Base-by-base conservation (phyloP, 2,888 invertebrate species). In the Nebria brevicollis region DNA sequence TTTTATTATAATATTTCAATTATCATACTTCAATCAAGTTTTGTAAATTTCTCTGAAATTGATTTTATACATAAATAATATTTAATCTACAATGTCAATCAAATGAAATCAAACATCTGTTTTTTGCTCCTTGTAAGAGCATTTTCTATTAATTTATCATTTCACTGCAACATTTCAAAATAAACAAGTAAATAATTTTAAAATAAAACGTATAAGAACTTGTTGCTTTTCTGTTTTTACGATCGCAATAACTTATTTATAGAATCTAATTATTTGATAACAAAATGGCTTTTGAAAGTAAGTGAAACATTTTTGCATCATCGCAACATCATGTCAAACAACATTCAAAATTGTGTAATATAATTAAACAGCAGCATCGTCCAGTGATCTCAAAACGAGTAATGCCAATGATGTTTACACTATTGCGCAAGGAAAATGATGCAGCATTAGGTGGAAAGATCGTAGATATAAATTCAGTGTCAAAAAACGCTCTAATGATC, bases 321-420 rank as follows among this genome's bases (percentile, higher is more conserved):
- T 70, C 70, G 25, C 15, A 20, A 25, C 15, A 3, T 66, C 34
- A 70, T 70, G 70, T 70, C 70, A 70, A 72, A 73, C 73, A 41
- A 73, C 72, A 78, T 78, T 72, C 78, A 64, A 78, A 72, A 78
- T 78, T 78, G 73, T 73, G 78, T 72, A 78, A 78, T 42, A 70
- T 70, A 70, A 70, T 25, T 70, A 11, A 34, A 70, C 70, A 54
- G 70, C 34, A 26, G n/a, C 15, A 1, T 25, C 70, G 25, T 70
- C 70, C 34, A 34, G 15, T 70, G 70, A 70, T 70, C 70, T 25
- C 20, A 70, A 70, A 70, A 70, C 70, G 25, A 70, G 25, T 70
- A 20, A 54, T 54, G 54, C 8, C 54, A 7, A 3, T 54, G 54
- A 13, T 13, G 54, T 54, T 54, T 25, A 70, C 20, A 20, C 6